phyloP scores from a whole-genome alignment of 2,888 invertebrate species.

The Drosophila anomalata region DNA sequence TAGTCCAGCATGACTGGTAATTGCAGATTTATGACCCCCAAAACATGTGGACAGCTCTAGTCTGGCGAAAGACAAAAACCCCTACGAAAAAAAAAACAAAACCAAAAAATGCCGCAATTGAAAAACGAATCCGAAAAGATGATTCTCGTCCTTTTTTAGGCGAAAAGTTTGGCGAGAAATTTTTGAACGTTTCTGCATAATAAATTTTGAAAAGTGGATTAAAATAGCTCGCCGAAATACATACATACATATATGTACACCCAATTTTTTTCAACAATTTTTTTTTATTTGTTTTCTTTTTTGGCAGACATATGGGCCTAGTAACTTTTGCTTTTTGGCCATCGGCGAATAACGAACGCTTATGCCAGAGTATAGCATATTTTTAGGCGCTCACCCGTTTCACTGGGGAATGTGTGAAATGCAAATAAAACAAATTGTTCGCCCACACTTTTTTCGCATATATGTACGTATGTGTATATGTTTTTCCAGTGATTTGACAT shows the following conservation, averaged over 20 bases:
- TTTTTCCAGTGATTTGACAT: conserved; percentile 61
- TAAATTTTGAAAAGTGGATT: conserved; percentile 72
- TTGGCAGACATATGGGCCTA: not conserved
- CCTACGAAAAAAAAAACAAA: conserved; percentile 4
- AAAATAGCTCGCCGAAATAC: conserved; percentile 59
- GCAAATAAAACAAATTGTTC: conserved; percentile 44
- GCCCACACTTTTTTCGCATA: conserved; percentile 21
- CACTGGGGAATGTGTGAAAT: conserved; percentile 37
- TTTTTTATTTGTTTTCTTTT: not conserved
- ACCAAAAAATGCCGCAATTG: conserved; percentile 1
- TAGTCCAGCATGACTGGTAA: conserved; percentile 59
- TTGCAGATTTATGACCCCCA: conserved; percentile 67
- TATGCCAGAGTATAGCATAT: conserved; percentile 49
- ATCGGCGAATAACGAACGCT: conserved; percentile 33
- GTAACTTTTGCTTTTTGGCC: conserved; percentile 57
- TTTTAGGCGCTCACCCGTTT: conserved; percentile 49
- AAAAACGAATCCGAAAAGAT: conserved; percentile 5
- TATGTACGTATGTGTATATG: not conserved
- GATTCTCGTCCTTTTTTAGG: conserved; percentile 14
- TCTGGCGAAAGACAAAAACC: conserved; percentile 12
- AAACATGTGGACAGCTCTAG: conserved; percentile 66
- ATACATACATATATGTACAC: conserved; percentile 16
- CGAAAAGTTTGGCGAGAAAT: conserved; percentile 54
- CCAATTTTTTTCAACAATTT: not conserved
- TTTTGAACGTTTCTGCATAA: conserved; percentile 70